Evolutionary conservation across 92 coral and sea anemone species (phyloP).

Genomic region (Epizoanthus stellaris): DNA sequence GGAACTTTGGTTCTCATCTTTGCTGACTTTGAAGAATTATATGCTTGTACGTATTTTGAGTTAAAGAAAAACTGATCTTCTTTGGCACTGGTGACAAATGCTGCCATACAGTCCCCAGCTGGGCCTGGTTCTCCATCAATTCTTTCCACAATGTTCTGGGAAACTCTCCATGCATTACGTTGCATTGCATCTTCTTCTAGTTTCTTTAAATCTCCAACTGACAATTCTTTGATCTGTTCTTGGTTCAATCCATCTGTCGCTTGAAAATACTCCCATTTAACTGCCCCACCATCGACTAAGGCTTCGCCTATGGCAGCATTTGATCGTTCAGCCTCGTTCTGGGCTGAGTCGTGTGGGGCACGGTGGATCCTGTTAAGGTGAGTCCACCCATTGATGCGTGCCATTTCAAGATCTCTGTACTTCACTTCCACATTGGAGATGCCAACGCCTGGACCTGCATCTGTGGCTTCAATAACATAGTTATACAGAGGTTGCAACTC

Average conservation of each 20-base stretch:
- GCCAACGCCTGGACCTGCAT: slow-evolving; percentile 48
- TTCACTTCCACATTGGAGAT: slow-evolving; percentile 40
- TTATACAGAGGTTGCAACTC: too few relatives aligned
- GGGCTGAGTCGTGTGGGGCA: slow-evolving; percentile 56
- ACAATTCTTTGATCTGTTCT: background rate
- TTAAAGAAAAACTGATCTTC: slow-evolving; percentile 29
- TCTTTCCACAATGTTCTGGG: background rate
- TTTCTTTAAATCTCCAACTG: slow-evolving; percentile 7
- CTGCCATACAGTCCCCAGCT: slow-evolving; percentile 48
- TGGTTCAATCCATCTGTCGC: slow-evolving; percentile 32
- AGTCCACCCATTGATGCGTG: background rate
- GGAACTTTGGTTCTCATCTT: slow-evolving; percentile 37
- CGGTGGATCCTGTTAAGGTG: slow-evolving; percentile 52
- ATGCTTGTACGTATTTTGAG: slow-evolving; percentile 12
- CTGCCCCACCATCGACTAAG: slow-evolving; percentile 51
- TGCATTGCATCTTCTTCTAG: slow-evolving; percentile 10
- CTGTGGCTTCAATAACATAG: too few relatives aligned
- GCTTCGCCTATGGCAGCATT: slow-evolving; percentile 68
- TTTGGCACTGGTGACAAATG: slow-evolving; percentile 21
- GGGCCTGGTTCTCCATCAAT: slow-evolving; percentile 39
- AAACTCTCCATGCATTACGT: slow-evolving; percentile 14
- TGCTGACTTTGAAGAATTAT: slow-evolving; percentile 19
- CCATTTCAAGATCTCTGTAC: too few relatives aligned
- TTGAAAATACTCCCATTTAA: slow-evolving; percentile 53
- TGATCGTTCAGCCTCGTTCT: slow-evolving; percentile 61